Percentiles rank a stretch among this genome's conserved stretches.
Conservation (phyloP, 2,113 vertebrate species). For the Ariopsis seemanni region DNA sequence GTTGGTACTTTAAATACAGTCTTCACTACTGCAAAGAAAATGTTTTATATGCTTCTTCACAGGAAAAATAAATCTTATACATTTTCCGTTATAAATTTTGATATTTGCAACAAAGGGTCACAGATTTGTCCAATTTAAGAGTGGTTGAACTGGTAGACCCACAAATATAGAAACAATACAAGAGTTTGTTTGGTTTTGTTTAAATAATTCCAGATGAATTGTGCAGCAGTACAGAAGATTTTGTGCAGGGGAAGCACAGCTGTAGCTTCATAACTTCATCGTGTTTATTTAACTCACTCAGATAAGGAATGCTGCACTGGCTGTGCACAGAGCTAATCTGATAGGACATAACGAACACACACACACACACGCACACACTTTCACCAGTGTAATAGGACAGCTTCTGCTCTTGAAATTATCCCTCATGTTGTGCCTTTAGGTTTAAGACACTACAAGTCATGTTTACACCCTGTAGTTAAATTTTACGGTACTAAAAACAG, state of each 20-base stretch:
- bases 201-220: constrained; percentile 17
- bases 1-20: background rate
- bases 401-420: background rate
- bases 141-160: background rate
- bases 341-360: background rate
- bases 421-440: background rate
- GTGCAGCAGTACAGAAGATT: background rate
- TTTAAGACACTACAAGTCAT: background rate
- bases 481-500: background rate
- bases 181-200: background rate
- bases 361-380: background rate
- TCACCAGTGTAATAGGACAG: background rate
- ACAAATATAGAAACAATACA: background rate
- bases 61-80: background rate
- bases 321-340: constrained; percentile 13
- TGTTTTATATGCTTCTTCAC: background rate
- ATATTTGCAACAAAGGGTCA: background rate
- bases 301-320: constrained; percentile 30
- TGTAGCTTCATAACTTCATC: constrained; percentile 40
- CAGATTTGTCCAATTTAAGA: background rate
- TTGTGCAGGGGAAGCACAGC: constrained; percentile 14
- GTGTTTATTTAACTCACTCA: constrained; percentile 13
- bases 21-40: background rate
- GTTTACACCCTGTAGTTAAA: background rate
- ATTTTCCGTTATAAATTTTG: background rate